These are phyloP conservation scores for Macaca nemestrina DNA, from an alignment of 2,113 vertebrate genomes.

Conservation along the genomic window DNA sequence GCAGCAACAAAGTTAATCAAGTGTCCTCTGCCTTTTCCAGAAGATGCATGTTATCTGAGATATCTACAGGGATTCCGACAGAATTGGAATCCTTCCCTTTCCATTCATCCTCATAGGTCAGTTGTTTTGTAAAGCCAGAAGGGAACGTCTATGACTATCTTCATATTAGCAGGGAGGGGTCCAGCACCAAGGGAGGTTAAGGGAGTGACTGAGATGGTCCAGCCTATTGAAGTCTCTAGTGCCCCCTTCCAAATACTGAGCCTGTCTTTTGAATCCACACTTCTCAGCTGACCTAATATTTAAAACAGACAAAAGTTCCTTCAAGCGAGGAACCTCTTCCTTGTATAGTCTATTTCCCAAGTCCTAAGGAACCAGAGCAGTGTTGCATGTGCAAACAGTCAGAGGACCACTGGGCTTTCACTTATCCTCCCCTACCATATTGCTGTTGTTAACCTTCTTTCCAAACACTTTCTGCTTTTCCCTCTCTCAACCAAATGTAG, in stretches of 20 bases:
- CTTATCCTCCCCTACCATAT: fast-evolving
- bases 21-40: neutral
- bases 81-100: neutral
- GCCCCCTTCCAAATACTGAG: neutral
- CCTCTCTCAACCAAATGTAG: neutral
- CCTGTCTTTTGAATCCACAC: neutral
- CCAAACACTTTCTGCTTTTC: neutral
- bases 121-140: neutral
- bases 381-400: neutral
- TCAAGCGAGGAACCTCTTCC: neutral
- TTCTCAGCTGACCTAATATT: neutral
- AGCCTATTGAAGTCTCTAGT: neutral
- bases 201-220: neutral
- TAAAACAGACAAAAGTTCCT: neutral
- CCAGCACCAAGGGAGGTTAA: neutral
- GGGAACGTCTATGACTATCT: neutral
- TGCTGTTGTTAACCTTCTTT: neutral
- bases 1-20: neutral
- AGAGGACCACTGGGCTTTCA: neutral
- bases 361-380: neutral
- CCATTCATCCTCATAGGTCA: neutral
- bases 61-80: neutral
- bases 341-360: neutral
- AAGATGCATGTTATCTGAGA: neutral
- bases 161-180: neutral